phyloP scores from a whole-genome alignment of 2,888 invertebrate species.

The Epinotia bilunana region DNA sequence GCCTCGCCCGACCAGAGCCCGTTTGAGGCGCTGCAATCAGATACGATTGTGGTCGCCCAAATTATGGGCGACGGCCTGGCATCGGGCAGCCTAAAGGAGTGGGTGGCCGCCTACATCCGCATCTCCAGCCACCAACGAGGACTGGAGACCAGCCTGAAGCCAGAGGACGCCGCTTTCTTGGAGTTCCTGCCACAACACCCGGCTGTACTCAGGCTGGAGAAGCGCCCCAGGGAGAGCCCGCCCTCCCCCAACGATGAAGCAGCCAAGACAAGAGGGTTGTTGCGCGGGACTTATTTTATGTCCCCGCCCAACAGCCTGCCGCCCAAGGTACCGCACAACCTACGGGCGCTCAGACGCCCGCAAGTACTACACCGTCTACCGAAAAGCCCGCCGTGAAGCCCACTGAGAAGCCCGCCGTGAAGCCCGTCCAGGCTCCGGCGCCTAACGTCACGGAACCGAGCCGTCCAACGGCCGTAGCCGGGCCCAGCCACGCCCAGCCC shows the following conservation, averaged over 20 bases:
- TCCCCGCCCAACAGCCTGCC: not conserved
- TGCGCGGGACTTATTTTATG: too few relatives aligned
- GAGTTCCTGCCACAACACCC: not conserved
- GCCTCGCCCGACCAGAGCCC: not conserved
- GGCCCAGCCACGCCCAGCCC: too few relatives aligned
- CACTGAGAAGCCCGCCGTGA: not conserved
- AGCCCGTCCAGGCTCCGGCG: not conserved
- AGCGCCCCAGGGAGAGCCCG: not conserved
- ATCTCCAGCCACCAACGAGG: not conserved
- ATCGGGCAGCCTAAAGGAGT: not conserved
- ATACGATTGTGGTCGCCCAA: not conserved
- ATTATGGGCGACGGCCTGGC: not conserved
- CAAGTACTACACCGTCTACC: not conserved
- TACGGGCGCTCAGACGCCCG: not conserved
- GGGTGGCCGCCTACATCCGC: not conserved
- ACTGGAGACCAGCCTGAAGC: not conserved
- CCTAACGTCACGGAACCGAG: too few relatives aligned
- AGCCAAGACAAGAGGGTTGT: not conserved
- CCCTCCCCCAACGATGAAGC: not conserved
- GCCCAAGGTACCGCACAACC: not conserved
- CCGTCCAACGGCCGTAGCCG: too few relatives aligned
- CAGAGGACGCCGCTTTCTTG: not conserved
- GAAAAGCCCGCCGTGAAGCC: too few relatives aligned
- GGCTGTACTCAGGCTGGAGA: not conserved
- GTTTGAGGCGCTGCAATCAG: not conserved